These are phyloP conservation scores for Seriola aureovittata DNA, from an alignment of 2,113 vertebrate species.

Conservation along the genomic window DNA sequence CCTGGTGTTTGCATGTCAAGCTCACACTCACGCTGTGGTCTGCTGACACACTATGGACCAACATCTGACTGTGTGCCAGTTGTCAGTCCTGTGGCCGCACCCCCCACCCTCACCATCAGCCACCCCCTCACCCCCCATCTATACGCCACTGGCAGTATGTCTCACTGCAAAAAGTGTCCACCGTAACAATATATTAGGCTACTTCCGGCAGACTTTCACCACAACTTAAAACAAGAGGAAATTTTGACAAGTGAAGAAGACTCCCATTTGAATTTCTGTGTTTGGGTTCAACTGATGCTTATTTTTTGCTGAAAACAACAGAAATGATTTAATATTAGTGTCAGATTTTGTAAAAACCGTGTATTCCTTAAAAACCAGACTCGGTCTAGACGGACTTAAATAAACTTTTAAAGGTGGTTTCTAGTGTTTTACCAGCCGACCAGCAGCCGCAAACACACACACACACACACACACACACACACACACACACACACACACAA, in stretches of 20 bases:
- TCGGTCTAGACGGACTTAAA: background rate
- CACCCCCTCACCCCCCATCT: conserved; percentile 20
- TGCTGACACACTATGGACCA: conserved; percentile 57
- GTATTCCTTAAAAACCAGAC: background rate
- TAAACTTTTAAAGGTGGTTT: background rate
- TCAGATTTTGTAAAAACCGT: background rate
- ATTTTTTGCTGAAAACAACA: no score
- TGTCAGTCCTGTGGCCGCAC: conserved; percentile 66
- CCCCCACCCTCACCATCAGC: conserved; percentile 10
- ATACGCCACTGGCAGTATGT: background rate
- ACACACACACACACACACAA: background rate
- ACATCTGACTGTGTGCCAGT: conserved; percentile 66
- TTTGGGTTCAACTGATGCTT: background rate
- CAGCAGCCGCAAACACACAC: background rate
- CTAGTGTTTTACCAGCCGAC: background rate
- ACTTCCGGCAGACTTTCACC: background rate
- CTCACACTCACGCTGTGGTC: conserved; percentile 44
- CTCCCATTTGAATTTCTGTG: background rate
- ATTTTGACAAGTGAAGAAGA: background rate
- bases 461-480: background rate
- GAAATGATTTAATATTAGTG: background rate
- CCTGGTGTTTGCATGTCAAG: conserved; percentile 80
- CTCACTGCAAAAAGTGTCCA: conserved; percentile 18
- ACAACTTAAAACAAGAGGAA: no score
- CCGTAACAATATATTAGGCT: background rate